Base-by-base conservation (phyloP, 2,797 vertebrate genomes). In the Enteromius viviparus region DNA sequence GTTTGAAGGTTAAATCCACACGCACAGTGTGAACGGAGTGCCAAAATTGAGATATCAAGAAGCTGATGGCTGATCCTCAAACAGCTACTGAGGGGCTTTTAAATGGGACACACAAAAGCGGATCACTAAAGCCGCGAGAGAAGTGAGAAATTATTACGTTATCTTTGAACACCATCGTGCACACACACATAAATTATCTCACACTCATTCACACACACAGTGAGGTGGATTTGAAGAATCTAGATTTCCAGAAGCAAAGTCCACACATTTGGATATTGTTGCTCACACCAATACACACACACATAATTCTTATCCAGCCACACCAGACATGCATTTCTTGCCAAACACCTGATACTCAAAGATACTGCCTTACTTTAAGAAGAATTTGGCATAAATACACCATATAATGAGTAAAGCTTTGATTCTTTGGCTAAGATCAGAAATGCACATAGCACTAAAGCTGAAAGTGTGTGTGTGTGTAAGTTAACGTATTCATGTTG, bases 401-500 rank as follows among this genome's bases (percentile, higher is more conserved):
- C 62, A 15, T 42, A 49, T 32, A 62, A 60, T 64, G 21, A 76
- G 21, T 53, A 65, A 23, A 23, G 32, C 17, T 55, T 82, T 66
- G 55, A 81, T 71, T 72, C 19, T 72, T 81, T 60, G 19, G 40
- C 12, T 49, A 10, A 51, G 42, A 47, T 51, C 19, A 66, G 4
- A 37, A 76, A 53, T 49, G 45, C 34, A 34, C 49, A 68, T 12
- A 53, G 6, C 3, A 0, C 4, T 68, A 58, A 60, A 32, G 17
- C 14, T 58, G 21, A 21, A 51, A 55, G 8, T 55, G 19, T 37
- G 12, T 26, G 12, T 26, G 26, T 82, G 62, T 68, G 4, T 21
- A 37, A 78, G 69, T 45, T 69, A 83, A 83, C 79, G 34, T 32
- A 69, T 68, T 79, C 77, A 64, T 75, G 80, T 81, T 60, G 86